Base-by-base conservation (phyloP, 2,797 vertebrate species). In the Sebastes trivittatus region DNA sequence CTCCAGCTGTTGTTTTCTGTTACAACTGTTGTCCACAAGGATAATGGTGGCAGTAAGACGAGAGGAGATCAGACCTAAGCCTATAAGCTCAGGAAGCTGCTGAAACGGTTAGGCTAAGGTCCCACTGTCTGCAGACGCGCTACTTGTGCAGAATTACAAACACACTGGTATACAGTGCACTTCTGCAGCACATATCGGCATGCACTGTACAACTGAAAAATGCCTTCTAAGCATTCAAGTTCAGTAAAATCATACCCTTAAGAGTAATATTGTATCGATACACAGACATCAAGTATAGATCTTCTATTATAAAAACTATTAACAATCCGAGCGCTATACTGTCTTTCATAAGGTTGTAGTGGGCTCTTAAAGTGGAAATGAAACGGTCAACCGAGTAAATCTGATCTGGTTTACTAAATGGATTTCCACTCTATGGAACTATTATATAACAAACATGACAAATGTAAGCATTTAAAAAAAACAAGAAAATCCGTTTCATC, bases 1-100 rank as follows among this genome's bases (percentile, higher is more conserved):
- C 42, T 27, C 55, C 22, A 56, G 38, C 30, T 46, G 49, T 54
- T 20, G 23, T 68, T 52, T 61, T 69, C 25, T 36, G 14, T 75
- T 63, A 60, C 62, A 25, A 14, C 25, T 34, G 36, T 25, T 34
- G 36, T 25, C 73, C 10, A 34, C 29, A 6, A 30, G 58, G 18
- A 54, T 58, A 74, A 20, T 38, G 59, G 29, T 42, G 64, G 25
- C 42, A 22, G 55, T 22, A 55, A 55, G 8, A 77, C 8, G 32
- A 55, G n/a, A 56, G 63, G 34, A 82, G 73, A 70, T 54, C 59
- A 75, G 52, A 59, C 56, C 16, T 42, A 60, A 69, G 72, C 58
- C 49, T 60, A 3, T 16, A 59, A 59, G 14, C 63, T 80, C 22
- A 76, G 56, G 55, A 63, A 72, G 30, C 61, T 52, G 63, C 64